Conservation (phyloP, 2,797 vertebrate genomes). For the Selene dorsalis region DNA sequence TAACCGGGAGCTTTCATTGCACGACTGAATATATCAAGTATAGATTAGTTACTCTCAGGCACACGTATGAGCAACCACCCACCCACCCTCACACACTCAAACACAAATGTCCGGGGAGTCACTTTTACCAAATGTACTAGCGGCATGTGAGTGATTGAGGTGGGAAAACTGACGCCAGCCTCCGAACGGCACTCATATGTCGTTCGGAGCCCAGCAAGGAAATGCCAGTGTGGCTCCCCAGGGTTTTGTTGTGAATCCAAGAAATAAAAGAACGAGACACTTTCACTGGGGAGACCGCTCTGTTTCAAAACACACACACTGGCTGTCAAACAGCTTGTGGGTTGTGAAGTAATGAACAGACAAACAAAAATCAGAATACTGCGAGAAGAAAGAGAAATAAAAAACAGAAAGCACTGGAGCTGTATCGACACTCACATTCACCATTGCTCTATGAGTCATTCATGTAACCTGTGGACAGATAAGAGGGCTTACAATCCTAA, state of each 20-base stretch:
- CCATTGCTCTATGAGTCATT: constrained; percentile 39
- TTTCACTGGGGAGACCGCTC: constrained; percentile 51
- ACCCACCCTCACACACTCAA: not conserved
- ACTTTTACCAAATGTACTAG: constrained; percentile 16
- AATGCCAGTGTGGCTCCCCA: constrained; percentile 54
- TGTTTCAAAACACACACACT: constrained; percentile 40
- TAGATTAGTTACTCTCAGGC: constrained; percentile 12
- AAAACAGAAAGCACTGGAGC: constrained; percentile 28
- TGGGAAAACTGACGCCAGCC: constrained; percentile 18
- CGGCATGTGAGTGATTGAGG: constrained; percentile 17
- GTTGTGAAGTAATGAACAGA: constrained; percentile 47
- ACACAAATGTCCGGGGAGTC: constrained; percentile 20
- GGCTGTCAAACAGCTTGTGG: constrained; percentile 46
- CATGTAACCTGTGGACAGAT: constrained; percentile 9
- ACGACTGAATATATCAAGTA: constrained; percentile 8
- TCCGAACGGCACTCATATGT: constrained; percentile 20
- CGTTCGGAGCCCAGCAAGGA: constrained; percentile 50
- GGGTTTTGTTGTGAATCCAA: constrained; percentile 64
- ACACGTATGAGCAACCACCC: constrained; percentile 13
- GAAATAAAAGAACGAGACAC: constrained; percentile 69
- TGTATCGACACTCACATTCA: constrained; percentile 24
- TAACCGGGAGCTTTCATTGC: not conserved
- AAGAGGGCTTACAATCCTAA: not conserved
- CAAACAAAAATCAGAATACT: constrained; percentile 43
- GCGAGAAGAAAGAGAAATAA: constrained; percentile 47